Evolutionary conservation across 2,888 invertebrate genomes (phyloP), one percentile per base, ranked within the genome.

Genomic region (Oxycera nigricornis): DNA sequence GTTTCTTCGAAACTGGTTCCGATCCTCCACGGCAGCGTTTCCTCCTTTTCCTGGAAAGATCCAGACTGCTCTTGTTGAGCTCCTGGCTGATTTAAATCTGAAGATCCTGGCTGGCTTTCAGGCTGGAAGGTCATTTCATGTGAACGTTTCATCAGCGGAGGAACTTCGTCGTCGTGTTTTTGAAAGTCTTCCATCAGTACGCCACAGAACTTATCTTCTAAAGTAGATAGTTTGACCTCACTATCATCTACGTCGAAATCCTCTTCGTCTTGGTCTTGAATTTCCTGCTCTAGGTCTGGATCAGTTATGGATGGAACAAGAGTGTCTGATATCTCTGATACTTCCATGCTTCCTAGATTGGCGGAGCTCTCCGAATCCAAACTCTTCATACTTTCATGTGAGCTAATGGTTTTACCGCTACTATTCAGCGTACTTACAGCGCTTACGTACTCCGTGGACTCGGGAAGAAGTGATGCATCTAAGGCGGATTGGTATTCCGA

Each of bases 251-350:
- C 50, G 9, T 77, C 77, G 2, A 80, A 65, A 22, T 70, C 70
- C 73, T 81, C 81, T 77, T 79, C 75, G 50, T 78, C 92, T 35
- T 73, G 72, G 30, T 59, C 57, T 24, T 74, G 70, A 24, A 62
- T 57, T 52, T 77, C 77, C 24, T 2, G 9, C 81, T 92, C 91
- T 65, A 92, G 85, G 83, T 84, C 85, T 2, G 80, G 78, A 61
- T 95, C 95, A 81, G 93, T 91, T 7, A 93, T 92, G 1, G 97
- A 96, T 14, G 96, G 95, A 9, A 98, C 92, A 7, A 98, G 86
- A 1, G 97, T 98, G 86, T 97, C 97, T 0, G 96, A 96, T 28
- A 93, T 88, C 84, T 97, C 97, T 35, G 96, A 96, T 41, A 95
- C 91, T 86, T 96, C 96, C 77, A 95, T 90, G 81, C 95, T 95